Conservation (phyloP, 2,797 vertebrate genomes). For the Megalops cyprinoides region DNA sequence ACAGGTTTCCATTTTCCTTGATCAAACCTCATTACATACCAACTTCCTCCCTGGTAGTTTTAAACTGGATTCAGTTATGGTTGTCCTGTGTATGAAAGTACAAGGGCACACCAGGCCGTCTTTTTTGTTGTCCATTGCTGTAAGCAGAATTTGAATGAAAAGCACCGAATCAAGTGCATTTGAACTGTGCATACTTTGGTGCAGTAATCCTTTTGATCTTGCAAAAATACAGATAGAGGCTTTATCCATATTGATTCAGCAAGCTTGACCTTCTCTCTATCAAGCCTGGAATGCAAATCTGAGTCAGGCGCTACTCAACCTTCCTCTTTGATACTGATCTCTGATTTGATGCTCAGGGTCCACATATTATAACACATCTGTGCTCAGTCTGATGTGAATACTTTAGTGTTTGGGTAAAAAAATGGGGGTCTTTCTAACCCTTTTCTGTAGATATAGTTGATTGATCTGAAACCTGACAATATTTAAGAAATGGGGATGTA, state of each 20-base stretch:
- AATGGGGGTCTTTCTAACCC: too few relatives aligned
- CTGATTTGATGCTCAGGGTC: slow-evolving; percentile 14
- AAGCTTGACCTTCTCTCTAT: slow-evolving; percentile 23
- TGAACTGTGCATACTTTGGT: not conserved
- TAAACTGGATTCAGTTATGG: too few relatives aligned
- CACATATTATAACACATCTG: not conserved
- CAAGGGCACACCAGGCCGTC: slow-evolving; percentile 11
- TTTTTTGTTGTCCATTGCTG: not conserved
- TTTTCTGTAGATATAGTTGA: too few relatives aligned
- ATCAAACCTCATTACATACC: too few relatives aligned
- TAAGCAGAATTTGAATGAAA: slow-evolving; percentile 24
- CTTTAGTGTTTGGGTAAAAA: too few relatives aligned
- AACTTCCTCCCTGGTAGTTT: too few relatives aligned
- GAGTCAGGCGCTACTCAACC: too few relatives aligned
- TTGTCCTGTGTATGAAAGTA: not conserved
- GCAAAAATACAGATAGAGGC: slow-evolving; percentile 22
- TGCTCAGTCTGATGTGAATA: too few relatives aligned
- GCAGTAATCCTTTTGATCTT: slow-evolving; percentile 22
- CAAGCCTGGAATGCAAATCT: too few relatives aligned
- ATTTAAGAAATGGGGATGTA: too few relatives aligned
- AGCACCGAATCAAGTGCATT: slow-evolving; percentile 18
- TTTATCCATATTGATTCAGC: slow-evolving; percentile 27
- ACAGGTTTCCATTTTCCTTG: too few relatives aligned
- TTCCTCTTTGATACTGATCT: slow-evolving; percentile 10
- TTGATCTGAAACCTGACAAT: too few relatives aligned